A percentile compares a stretch with the other conserved stretches of the same genome.
phyloP scores from a whole-genome alignment of 2,113 vertebrate genomes.

The Proteles cristata region DNA sequence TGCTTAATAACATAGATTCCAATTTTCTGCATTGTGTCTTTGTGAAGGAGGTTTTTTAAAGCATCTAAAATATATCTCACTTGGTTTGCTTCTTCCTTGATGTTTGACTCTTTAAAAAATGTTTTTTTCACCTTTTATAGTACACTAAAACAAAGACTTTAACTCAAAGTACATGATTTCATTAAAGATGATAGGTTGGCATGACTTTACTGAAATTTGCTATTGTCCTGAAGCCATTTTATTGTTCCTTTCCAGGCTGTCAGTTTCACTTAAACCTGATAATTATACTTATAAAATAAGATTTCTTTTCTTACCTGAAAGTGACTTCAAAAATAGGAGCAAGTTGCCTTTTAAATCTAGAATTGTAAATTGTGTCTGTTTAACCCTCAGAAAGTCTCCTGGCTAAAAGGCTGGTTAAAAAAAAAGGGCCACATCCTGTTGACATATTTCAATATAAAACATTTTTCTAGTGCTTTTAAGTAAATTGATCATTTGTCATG shows the following conservation, averaged over 20 bases:
- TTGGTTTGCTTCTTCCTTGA: constrained; percentile 47
- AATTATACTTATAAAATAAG: constrained; percentile 72
- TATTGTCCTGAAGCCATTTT: constrained; percentile 71
- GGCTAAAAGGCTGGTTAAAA: neutral
- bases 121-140: constrained; percentile 58
- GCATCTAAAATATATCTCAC: constrained; percentile 38
- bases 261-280: constrained; percentile 78
- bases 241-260: constrained; percentile 63
- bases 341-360: constrained; percentile 49
- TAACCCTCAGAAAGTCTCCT: neutral
- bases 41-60: constrained; percentile 9
- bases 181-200: constrained; percentile 62
- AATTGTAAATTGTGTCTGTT: constrained; percentile 21
- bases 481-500: neutral
- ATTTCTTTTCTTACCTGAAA: constrained; percentile 71
- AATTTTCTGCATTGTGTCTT: constrained; percentile 60
- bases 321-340: constrained; percentile 63
- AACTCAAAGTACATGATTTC: constrained; percentile 71
- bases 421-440: neutral
- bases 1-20: constrained; percentile 60
- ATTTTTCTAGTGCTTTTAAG: neutral
- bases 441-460: neutral
- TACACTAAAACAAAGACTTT: constrained; percentile 53
- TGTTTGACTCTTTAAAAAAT: constrained; percentile 54
- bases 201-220: constrained; percentile 60